phyloP scores from a whole-genome alignment of 1,140 invertebrate species.

The Atta colombica region DNA sequence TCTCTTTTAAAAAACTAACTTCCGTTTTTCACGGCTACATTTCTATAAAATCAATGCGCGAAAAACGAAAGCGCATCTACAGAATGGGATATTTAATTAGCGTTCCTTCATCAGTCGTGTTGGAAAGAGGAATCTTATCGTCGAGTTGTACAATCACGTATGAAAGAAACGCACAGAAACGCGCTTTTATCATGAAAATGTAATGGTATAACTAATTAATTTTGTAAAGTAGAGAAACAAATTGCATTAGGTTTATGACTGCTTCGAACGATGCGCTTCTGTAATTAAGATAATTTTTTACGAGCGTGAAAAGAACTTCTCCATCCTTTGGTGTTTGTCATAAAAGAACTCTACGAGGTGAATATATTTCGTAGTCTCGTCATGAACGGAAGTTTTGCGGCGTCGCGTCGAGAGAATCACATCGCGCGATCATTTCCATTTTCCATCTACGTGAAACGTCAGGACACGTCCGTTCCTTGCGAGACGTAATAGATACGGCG shows the following conservation, averaged over 20 bases:
- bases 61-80: background rate
- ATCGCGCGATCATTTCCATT: slow-evolving; percentile 51
- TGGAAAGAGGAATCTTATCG: slow-evolving; percentile 12
- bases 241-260: slow-evolving; percentile 23
- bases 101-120: slow-evolving; percentile 1
- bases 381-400: slow-evolving; percentile 27
- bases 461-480: slow-evolving; percentile 44
- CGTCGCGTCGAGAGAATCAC: slow-evolving; percentile 45
- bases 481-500: slow-evolving; percentile 53
- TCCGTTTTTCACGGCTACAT: background rate
- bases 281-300: slow-evolving; percentile 24
- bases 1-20: slow-evolving; percentile 28
- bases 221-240: slow-evolving; percentile 4
- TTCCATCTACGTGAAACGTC: slow-evolving; percentile 55
- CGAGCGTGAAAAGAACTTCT: background rate
- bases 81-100: slow-evolving; percentile 44
- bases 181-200: slow-evolving; percentile 39
- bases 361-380: slow-evolving; percentile 16
- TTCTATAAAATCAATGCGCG: background rate
- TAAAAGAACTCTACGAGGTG: background rate
- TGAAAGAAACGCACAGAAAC: slow-evolving; percentile 36
- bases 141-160: background rate
- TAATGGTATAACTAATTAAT: slow-evolving; percentile 52
- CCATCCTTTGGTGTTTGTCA: too few relatives aligned
- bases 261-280: slow-evolving; percentile 16